phyloP scores from a whole-genome alignment of 2,888 invertebrate species.

The Mayetiola destructor region DNA sequence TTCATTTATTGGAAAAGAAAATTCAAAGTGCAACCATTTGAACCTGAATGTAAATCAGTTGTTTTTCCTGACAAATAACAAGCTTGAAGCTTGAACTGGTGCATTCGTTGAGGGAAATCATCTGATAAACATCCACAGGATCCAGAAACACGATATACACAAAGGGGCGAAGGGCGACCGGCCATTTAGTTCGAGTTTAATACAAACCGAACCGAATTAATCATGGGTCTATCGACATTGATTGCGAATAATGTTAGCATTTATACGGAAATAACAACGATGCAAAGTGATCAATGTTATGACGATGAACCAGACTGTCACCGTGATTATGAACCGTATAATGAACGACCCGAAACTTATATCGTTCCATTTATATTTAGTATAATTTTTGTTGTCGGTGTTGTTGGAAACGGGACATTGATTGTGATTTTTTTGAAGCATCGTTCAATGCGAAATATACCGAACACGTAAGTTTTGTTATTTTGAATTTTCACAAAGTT shows the following conservation, averaged over 20 bases:
- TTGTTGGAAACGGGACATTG: neutral
- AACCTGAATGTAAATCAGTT: too few relatives aligned
- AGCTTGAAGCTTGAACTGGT: too few relatives aligned
- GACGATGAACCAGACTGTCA: neutral
- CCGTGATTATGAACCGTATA: neutral
- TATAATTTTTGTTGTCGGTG: slow-evolving; percentile 1
- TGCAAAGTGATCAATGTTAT: neutral
- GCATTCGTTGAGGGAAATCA: too few relatives aligned
- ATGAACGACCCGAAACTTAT: neutral
- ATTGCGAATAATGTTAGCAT: neutral
- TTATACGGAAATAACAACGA: neutral
- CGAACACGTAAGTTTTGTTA: slow-evolving; percentile 11
- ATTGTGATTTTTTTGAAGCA: neutral
- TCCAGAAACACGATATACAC: too few relatives aligned
- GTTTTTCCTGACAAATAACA: too few relatives aligned
- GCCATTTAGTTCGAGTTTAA: too few relatives aligned
- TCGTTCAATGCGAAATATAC: slow-evolving; percentile 6
- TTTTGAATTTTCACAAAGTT: too few relatives aligned
- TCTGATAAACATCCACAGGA: too few relatives aligned
- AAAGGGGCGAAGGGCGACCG: too few relatives aligned
- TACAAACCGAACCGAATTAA: neutral
- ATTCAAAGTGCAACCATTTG: too few relatives aligned
- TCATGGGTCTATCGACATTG: neutral
- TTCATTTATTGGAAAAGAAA: too few relatives aligned
- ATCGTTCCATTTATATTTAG: slow-evolving; percentile 8